A percentile compares a stretch with the other conserved stretches of the same genome.
phyloP scores from a whole-genome alignment of 2,888 invertebrate species.

The Hirtodrosophila alboralis region DNA sequence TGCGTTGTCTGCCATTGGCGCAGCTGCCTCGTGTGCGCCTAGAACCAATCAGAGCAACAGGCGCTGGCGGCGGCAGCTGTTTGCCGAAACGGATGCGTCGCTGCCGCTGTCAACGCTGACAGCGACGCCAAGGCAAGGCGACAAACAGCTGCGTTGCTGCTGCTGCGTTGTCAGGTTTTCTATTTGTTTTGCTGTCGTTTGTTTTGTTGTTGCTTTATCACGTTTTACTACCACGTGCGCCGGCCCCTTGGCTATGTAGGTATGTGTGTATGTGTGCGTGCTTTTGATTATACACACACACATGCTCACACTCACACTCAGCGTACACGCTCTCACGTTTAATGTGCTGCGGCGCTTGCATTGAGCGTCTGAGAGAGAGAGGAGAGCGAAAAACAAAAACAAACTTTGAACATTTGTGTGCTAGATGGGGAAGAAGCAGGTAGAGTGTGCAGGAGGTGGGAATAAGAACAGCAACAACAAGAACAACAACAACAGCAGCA shows the following conservation, averaged over 20 bases:
- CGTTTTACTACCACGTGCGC: slow-evolving; percentile 83
- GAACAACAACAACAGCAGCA: slow-evolving; percentile 13
- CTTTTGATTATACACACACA: slow-evolving; percentile 29
- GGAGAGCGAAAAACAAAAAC: slow-evolving; percentile 41
- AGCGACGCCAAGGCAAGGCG: slow-evolving; percentile 18
- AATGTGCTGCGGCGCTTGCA: slow-evolving; percentile 35
- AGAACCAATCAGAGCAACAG: slow-evolving; percentile 69
- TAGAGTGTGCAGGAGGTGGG: slow-evolving; percentile 14
- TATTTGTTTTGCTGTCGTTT: slow-evolving; percentile 75
- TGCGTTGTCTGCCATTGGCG: slow-evolving; percentile 51
- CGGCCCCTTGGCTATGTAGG: no score
- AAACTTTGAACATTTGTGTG: slow-evolving; percentile 24
- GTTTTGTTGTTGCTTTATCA: slow-evolving; percentile 80
- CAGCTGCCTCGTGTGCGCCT: slow-evolving; percentile 15
- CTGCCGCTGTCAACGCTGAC: slow-evolving; percentile 1
- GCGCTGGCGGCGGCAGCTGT: slow-evolving; percentile 48
- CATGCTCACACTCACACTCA: slow-evolving; percentile 2
- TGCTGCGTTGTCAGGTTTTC: slow-evolving; percentile 67
- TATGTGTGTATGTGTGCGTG: slow-evolving; percentile 17
- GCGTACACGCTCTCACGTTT: slow-evolving; percentile 3
- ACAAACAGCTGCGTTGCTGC: slow-evolving; percentile 35
- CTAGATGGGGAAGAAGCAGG: slow-evolving; percentile 17
- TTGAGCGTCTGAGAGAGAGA: slow-evolving; percentile 31
- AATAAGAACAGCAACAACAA: slow-evolving; percentile 12
- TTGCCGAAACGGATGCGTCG: slow-evolving; percentile 20